Evolutionary conservation across 2,888 invertebrate species (phyloP).

Genomic region (Sphecodes monilicornis): DNA sequence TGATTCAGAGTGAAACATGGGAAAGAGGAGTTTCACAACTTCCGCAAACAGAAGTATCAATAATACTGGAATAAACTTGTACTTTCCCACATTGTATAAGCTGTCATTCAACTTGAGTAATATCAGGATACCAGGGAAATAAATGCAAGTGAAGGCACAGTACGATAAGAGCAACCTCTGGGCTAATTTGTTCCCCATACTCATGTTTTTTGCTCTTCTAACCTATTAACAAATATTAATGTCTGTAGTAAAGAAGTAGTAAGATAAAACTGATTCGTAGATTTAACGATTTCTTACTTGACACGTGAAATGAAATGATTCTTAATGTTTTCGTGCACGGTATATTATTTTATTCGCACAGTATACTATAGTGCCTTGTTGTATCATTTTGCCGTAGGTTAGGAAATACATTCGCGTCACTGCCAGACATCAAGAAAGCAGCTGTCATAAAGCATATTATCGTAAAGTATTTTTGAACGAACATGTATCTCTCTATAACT

Average conservation of each 20-base stretch:
- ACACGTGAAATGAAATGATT: conserved; percentile 4
- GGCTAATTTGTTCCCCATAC: conserved; percentile 52
- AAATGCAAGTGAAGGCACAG: conserved; percentile 87
- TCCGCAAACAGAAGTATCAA: conserved; percentile 85
- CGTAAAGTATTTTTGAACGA: background rate
- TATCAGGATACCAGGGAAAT: conserved; percentile 87
- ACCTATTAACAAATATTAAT: conserved; percentile 36
- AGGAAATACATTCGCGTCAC: background rate
- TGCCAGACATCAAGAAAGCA: conserved; percentile 13
- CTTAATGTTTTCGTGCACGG: background rate
- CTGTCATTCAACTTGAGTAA: conserved; percentile 86
- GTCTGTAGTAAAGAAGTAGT: background rate
- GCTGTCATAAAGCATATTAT: conserved; percentile 22
- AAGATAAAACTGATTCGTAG: background rate
- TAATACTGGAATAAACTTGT: conserved; percentile 83
- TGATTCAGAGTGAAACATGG: conserved; percentile 74
- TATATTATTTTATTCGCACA: conserved; percentile 6
- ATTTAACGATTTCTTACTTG: conserved; percentile 35
- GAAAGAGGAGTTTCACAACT: conserved; percentile 85
- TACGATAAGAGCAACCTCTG: conserved; percentile 83
- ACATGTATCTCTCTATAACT: background rate
- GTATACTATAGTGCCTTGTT: conserved; percentile 13
- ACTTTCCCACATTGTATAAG: conserved; percentile 87
- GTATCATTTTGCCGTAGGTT: background rate
- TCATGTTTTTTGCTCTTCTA: conserved; percentile 39